Evolutionary conservation across 2,888 invertebrate species (phyloP).

Genomic region (Chydorus sphaericus): DNA sequence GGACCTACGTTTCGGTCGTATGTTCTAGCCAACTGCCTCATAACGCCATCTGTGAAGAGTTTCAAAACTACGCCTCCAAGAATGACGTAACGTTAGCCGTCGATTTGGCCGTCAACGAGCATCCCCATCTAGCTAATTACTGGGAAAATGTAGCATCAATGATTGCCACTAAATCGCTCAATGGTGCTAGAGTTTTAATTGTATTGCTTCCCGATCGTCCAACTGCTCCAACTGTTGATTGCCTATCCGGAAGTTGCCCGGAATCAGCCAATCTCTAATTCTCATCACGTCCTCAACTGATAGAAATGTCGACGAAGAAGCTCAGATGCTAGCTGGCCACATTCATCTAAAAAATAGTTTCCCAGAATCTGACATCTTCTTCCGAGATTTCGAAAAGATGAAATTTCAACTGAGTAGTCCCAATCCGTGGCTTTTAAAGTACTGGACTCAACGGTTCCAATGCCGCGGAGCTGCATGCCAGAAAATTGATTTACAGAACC

Average conservation of each 20-base stretch:
- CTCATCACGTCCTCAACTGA: neutral
- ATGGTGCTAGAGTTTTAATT: constrained; percentile 2
- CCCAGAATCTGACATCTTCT: neutral
- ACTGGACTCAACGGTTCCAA: constrained; percentile 23
- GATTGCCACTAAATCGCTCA: neutral
- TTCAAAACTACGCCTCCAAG: constrained; percentile 3
- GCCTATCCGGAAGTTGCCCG: neutral
- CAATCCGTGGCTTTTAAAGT: constrained; percentile 2
- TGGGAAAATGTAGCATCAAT: constrained; percentile 1
- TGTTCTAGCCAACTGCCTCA: constrained; percentile 23
- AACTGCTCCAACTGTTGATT: no score
- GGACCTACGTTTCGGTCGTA: constrained; percentile 30
- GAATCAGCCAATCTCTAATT: neutral
- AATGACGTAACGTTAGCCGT: neutral
- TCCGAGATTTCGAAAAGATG: constrained; percentile 1
- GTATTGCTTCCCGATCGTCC: neutral
- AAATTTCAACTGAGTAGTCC: neutral
- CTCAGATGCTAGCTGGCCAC: neutral
- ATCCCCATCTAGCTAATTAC: neutral
- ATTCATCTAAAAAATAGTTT: neutral
- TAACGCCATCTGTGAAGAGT: constrained; percentile 2
- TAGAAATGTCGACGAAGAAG: neutral
- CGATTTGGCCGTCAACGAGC: constrained; percentile 1
- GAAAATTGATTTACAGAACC: neutral
- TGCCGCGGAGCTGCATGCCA: constrained; percentile 24